Evolutionary conservation across 2,797 vertebrate genomes (phyloP).

Genomic region (Neoniphon sammara): DNA sequence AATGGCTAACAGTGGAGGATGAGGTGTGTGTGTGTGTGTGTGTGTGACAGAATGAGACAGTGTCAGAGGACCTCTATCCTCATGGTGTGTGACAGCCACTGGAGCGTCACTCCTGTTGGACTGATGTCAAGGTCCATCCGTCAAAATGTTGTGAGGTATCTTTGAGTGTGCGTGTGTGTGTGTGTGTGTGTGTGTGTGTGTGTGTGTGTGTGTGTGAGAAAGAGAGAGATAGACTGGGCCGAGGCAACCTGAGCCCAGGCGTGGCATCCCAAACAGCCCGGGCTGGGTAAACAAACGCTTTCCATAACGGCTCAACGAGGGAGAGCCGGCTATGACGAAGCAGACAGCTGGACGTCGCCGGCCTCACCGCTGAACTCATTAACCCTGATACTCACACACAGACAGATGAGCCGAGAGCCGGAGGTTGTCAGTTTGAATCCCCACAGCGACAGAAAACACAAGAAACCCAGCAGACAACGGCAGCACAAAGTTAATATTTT

Average conservation of each 20-base stretch:
- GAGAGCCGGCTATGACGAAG: neutral
- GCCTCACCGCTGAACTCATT: too few relatives aligned
- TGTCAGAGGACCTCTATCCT: neutral
- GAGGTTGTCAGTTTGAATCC: too few relatives aligned
- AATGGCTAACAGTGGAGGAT: constrained; percentile 12
- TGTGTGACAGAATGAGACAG: neutral
- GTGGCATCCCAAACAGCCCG: neutral
- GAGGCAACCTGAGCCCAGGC: neutral
- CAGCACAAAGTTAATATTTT: too few relatives aligned
- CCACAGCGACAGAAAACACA: too few relatives aligned
- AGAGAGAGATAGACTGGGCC: rapidly evolving
- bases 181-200: neutral
- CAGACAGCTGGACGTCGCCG: neutral
- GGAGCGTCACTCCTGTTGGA: neutral
- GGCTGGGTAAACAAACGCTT: constrained; percentile 25
- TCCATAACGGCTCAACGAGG: neutral
- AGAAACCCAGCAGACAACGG: too few relatives aligned
- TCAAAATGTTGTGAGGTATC: neutral
- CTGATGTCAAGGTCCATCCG: neutral
- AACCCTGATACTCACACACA: too few relatives aligned
- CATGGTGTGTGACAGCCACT: constrained; percentile 2
- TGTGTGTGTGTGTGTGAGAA: neutral
- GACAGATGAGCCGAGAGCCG: too few relatives aligned
- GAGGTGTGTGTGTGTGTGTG: neutral
- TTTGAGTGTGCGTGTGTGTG: neutral